These are phyloP conservation scores for Drosophila sproati DNA, from an alignment of 1,140 invertebrate species.

Conservation along the genomic window DNA sequence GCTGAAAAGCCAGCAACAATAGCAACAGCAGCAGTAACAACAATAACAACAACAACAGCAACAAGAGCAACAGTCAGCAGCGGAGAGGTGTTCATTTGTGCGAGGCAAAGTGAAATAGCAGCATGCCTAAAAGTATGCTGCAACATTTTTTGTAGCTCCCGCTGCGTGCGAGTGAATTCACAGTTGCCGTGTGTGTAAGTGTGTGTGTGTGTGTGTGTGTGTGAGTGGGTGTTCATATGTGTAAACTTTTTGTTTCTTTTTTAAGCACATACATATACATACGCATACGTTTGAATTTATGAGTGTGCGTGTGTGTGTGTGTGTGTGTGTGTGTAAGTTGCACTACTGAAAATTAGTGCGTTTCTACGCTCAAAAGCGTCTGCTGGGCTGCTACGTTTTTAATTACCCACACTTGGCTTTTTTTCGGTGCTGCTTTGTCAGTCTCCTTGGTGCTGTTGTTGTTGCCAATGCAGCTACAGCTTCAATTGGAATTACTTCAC, in stretches of 20 bases:
- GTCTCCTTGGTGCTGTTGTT: constrained; percentile 41
- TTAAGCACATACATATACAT: constrained; percentile 28
- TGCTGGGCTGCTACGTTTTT: constrained; percentile 74
- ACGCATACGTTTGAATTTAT: constrained; percentile 38
- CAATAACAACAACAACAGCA: constrained; percentile 6
- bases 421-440: constrained; percentile 52
- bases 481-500: constrained; percentile 83
- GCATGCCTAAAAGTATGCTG: constrained; percentile 80
- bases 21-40: constrained; percentile 17
- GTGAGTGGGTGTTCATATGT: constrained; percentile 47
- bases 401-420: constrained; percentile 80
- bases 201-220: constrained; percentile 9
- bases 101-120: constrained; percentile 79
- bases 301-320: constrained; percentile 15
- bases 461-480: constrained; percentile 51
- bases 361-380: constrained; percentile 78
- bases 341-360: constrained; percentile 80
- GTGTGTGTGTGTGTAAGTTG: constrained; percentile 33
- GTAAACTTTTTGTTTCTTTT: constrained; percentile 60
- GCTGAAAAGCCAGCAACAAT: constrained; percentile 56
- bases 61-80: constrained; percentile 7
- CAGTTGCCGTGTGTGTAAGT: constrained; percentile 36
- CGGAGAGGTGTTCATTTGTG: constrained; percentile 76
- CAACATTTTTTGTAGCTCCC: constrained; percentile 48
- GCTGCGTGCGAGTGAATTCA: constrained; percentile 51